Evolutionary conservation across 2,113 vertebrate species (phyloP).

Genomic region (Dromas ardeola): DNA sequence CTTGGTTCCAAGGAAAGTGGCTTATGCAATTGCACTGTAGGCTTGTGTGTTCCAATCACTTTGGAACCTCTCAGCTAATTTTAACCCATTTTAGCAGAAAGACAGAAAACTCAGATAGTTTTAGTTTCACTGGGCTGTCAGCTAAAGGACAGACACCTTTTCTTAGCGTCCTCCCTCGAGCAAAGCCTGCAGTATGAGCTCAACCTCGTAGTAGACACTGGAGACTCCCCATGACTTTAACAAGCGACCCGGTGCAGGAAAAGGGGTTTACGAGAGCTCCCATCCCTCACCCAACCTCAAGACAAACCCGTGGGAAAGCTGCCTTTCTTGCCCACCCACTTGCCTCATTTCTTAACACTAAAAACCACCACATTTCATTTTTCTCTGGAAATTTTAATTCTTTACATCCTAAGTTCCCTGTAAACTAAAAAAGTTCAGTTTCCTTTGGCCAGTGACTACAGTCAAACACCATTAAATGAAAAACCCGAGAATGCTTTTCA

Average conservation of each 20-base stretch:
- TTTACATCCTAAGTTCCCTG: background rate
- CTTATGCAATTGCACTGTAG: constrained; percentile 26
- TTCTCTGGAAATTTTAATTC: background rate
- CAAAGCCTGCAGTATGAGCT: background rate
- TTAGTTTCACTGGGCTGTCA: constrained; percentile 29
- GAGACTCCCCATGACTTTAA: background rate
- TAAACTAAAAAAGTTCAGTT: background rate
- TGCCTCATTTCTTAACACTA: background rate
- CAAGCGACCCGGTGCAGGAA: background rate
- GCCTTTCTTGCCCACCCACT: background rate
- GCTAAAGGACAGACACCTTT: constrained; percentile 27
- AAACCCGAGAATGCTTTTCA: background rate
- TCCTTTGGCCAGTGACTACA: background rate
- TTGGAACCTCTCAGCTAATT: constrained; percentile 60
- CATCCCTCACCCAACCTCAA: background rate
- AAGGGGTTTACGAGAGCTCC: background rate
- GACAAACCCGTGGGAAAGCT: background rate
- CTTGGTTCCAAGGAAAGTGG: constrained; percentile 1
- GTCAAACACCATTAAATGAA: background rate
- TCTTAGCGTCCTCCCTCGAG: background rate
- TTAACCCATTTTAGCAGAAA: constrained; percentile 6
- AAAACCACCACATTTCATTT: background rate
- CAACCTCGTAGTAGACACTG: background rate
- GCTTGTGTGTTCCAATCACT: background rate
- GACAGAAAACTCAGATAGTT: background rate